phyloP scores from a whole-genome alignment of 2,797 vertebrate genomes.

The Craterocephalus amniculus region DNA sequence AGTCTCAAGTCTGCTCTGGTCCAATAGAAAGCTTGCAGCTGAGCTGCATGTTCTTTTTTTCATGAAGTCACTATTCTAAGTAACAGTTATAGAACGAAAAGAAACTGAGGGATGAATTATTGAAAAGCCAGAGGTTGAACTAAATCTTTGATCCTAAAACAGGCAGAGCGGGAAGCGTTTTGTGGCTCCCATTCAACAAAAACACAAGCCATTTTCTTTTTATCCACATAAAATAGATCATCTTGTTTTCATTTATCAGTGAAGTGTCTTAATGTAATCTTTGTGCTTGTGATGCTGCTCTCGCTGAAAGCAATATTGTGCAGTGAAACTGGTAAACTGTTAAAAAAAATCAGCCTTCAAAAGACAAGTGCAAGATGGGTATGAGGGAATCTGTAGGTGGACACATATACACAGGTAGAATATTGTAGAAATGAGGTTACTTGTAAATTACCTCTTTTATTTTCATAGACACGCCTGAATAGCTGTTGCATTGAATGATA shows the following conservation, averaged over 20 bases:
- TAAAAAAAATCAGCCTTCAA: not conserved
- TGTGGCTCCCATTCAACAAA: not conserved
- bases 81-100: slow-evolving; percentile 32
- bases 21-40: slow-evolving; percentile 11
- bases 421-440: not conserved
- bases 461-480: not conserved
- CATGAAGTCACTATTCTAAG: slow-evolving; percentile 55
- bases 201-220: not conserved
- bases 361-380: not conserved
- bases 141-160: slow-evolving; percentile 37
- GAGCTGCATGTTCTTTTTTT: slow-evolving; percentile 45
- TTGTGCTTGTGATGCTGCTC: not conserved
- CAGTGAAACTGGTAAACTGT: not conserved
- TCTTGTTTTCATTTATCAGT: slow-evolving; percentile 26
- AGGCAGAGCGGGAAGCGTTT: slow-evolving; percentile 1
- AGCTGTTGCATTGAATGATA: not conserved
- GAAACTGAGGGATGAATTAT: slow-evolving; percentile 49
- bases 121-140: slow-evolving; percentile 39
- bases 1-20: not conserved
- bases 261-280: slow-evolving; percentile 15
- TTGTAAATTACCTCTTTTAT: not conserved
- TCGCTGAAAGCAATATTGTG: not conserved
- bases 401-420: not conserved
- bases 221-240: not conserved
- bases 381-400: not conserved